Conservation (phyloP, 1,140 invertebrate genomes). For the Spodoptera litura region DNA sequence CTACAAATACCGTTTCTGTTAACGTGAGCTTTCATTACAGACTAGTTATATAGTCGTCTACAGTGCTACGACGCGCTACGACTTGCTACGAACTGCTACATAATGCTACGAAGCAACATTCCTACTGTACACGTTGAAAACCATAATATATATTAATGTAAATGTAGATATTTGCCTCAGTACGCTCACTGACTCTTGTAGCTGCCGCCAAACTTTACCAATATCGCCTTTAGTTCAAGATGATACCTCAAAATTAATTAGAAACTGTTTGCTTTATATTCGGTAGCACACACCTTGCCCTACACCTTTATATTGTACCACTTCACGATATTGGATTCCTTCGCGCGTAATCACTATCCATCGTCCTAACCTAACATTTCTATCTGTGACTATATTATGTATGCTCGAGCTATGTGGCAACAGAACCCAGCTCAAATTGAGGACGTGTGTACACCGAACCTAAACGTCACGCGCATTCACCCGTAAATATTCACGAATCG, state of each 20-base stretch:
- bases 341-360: conserved; percentile 40
- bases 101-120: conserved; percentile 35
- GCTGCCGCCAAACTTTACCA: conserved; percentile 33
- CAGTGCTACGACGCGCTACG: conserved; percentile 4
- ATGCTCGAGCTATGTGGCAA: background rate
- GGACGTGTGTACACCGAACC: conserved; percentile 39
- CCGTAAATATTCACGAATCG: conserved; percentile 46
- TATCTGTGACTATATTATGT: conserved; percentile 10
- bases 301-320: conserved; percentile 17
- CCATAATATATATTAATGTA: conserved; percentile 26
- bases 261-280: conserved; percentile 41
- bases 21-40: conserved; percentile 13
- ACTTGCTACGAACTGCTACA: conserved; percentile 28
- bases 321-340: conserved; percentile 16
- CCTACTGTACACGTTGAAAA: background rate
- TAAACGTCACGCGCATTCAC: conserved; percentile 42
- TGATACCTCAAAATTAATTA: conserved; percentile 44
- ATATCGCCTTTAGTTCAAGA: conserved; percentile 34
- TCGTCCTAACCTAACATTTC: conserved; percentile 37
- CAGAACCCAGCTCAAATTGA: conserved; percentile 29
- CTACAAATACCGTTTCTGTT: background rate
- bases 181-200: background rate
- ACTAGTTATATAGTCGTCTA: conserved; percentile 12
- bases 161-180: conserved; percentile 16
- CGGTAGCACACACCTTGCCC: conserved; percentile 18